Evolutionary conservation across 2,797 vertebrate genomes (phyloP).

Genomic region (Leucoraja ocellata): DNA sequence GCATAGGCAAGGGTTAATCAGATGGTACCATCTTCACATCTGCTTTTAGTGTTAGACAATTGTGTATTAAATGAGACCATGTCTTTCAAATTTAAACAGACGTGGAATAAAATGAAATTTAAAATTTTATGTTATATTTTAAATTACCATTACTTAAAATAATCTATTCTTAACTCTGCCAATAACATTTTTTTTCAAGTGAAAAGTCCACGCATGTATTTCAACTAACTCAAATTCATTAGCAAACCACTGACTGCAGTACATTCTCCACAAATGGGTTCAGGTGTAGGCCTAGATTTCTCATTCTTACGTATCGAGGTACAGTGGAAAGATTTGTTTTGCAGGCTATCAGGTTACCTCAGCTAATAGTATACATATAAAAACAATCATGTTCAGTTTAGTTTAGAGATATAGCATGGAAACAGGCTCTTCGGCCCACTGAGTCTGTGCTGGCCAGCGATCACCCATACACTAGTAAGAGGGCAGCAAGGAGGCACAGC

Average conservation of each 20-base stretch:
- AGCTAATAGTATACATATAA: too few relatives aligned
- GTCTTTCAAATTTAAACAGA: not conserved
- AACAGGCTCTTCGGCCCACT: too few relatives aligned
- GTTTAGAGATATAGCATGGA: too few relatives aligned
- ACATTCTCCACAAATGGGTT: not conserved
- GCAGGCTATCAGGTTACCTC: too few relatives aligned
- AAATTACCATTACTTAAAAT: not conserved
- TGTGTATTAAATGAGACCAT: not conserved
- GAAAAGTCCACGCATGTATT: not conserved
- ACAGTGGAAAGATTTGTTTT: too few relatives aligned
- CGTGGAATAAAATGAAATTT: not conserved
- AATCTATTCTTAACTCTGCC: conserved; percentile 12
- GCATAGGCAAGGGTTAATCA: not conserved
- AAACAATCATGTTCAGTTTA: too few relatives aligned
- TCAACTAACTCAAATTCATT: not conserved
- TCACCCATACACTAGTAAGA: too few relatives aligned
- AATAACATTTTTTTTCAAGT: not conserved
- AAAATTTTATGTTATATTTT: not conserved
- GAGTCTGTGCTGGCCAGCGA: too few relatives aligned
- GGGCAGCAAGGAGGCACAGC: too few relatives aligned
- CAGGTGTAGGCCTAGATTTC: too few relatives aligned
- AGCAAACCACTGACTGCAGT: not conserved
- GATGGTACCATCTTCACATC: not conserved
- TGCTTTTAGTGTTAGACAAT: not conserved
- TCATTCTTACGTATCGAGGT: too few relatives aligned